These are phyloP conservation scores for Drosophila prosaltans DNA, from an alignment of 1,140 invertebrate species.

Conservation along the genomic window DNA sequence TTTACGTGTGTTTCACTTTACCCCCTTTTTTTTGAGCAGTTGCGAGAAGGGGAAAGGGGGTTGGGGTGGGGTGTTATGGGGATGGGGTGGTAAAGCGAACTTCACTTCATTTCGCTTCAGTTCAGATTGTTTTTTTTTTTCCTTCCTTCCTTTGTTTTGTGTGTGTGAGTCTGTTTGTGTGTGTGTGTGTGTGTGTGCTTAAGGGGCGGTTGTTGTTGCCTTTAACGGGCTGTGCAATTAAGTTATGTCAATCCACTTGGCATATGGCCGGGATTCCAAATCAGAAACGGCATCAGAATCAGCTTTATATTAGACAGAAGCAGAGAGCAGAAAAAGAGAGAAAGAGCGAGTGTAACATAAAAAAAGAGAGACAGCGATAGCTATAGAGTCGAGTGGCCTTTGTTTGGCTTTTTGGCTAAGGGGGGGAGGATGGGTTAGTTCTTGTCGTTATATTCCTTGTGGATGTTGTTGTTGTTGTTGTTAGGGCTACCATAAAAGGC, in stretches of 20 bases:
- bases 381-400: conserved; percentile 16
- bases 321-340: neutral
- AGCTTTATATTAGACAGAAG: conserved; percentile 3
- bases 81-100: neutral
- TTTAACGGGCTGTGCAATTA: conserved; percentile 40
- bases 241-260: conserved; percentile 62
- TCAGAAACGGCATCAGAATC: conserved; percentile 10
- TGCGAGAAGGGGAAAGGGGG: neutral
- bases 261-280: conserved; percentile 41
- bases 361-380: conserved; percentile 18
- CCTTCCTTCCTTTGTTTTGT: neutral
- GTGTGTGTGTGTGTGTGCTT: conserved; percentile 13
- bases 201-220: conserved; percentile 40
- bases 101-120: neutral
- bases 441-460: neutral
- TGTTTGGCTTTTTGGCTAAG: conserved; percentile 19
- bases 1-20: conserved; percentile 19
- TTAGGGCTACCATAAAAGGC: neutral
- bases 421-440: neutral
- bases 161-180: neutral
- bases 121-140: neutral
- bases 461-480: conserved; percentile 5
- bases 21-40: conserved; percentile 28
- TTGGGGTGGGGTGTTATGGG: neutral
- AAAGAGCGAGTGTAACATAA: neutral